Evolutionary conservation across 2,888 invertebrate species (phyloP), one percentile per base, ranked within the genome.

Genomic region (Ophion ellenae): DNA sequence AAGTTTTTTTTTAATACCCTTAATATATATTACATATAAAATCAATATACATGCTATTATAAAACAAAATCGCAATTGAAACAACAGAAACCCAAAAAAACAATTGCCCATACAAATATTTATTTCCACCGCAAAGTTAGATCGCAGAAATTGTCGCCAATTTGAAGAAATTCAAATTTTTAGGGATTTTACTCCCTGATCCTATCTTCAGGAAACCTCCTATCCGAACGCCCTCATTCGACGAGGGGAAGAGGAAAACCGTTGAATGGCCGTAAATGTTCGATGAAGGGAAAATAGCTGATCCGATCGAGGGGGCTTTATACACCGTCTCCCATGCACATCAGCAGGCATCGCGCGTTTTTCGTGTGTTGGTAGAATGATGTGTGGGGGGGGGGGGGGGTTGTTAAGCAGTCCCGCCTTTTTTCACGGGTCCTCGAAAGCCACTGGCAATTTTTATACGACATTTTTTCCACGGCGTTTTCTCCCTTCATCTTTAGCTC

Each of bases 301-400:
- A 85, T 85, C 82, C 28, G 82, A 85, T 85, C 85, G 79, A 73
- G 79, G 57, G 75, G 69, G 69, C 61, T 83, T 67, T 53, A 76
- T 40, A 40, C 40, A 40, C 40, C 24, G 17, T 45, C 47, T 67
- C 69, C 78, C 71, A 7, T 24, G 36, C 57, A 45, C 67, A 53
- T 45, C n/a, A n/a, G 24, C 40, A 9, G 77, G 32, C 63, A 36
- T 74, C 45, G 57, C 61, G 24, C 40, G 17, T 32, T 36, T 14
- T 71, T 7, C 61, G 20, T 36, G 20, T 36, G 70, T 53, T 40
- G 40, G 40, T 7, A 40, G 40, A 20, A 20, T 24, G 66, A 70
- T 70, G 75, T 82, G 20, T 0, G 20, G 20, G 61, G 9, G 61
- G 24, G 24, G 59, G 36, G 24, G 9, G 40, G 2, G 40, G 59